These are phyloP conservation scores for Zeus faber DNA, from an alignment of 2,113 vertebrate genomes.

Conservation along the genomic window DNA sequence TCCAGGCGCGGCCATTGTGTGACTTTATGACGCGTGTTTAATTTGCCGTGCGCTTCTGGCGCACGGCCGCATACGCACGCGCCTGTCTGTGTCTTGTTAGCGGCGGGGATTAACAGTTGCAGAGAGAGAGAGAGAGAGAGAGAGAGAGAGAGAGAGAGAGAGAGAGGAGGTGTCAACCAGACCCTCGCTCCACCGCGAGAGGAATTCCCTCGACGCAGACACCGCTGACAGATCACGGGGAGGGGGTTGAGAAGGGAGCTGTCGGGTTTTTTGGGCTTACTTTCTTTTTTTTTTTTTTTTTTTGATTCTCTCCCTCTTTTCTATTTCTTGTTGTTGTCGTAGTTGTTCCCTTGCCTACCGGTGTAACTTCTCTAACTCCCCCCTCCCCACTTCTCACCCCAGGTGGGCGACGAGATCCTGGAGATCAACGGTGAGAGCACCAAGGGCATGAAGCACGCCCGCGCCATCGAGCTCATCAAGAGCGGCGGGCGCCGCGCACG, in stretches of 20 bases:
- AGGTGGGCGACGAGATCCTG: constrained; percentile 98
- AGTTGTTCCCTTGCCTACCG: not conserved
- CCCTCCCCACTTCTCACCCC: not conserved
- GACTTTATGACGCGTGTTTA: no score
- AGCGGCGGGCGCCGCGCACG: constrained; percentile 91
- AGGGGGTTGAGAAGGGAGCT: constrained; percentile 40
- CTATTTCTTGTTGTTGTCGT: not conserved
- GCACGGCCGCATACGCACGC: constrained; percentile 10
- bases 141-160: no score
- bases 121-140: constrained; percentile 46
- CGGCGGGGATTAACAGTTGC: constrained; percentile 51
- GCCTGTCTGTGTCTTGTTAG: constrained; percentile 48
- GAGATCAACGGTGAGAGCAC: constrained; percentile 99
- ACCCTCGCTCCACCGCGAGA: constrained; percentile 41
- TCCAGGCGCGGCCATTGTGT: no score
- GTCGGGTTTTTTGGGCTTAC: constrained; percentile 19
- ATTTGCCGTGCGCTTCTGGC: no score
- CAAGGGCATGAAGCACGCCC: constrained; percentile 98
- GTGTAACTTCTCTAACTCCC: not conserved
- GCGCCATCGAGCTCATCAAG: constrained; percentile 99
- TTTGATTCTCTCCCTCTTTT: not conserved
- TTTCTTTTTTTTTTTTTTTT: constrained; percentile 14
- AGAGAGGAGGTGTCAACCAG: constrained; percentile 52
- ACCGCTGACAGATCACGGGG: constrained; percentile 61
- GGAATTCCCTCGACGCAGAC: constrained; percentile 53